Evolutionary conservation across 2,113 vertebrate species (phyloP).

Genomic region (Campylomormyrus numenius): DNA sequence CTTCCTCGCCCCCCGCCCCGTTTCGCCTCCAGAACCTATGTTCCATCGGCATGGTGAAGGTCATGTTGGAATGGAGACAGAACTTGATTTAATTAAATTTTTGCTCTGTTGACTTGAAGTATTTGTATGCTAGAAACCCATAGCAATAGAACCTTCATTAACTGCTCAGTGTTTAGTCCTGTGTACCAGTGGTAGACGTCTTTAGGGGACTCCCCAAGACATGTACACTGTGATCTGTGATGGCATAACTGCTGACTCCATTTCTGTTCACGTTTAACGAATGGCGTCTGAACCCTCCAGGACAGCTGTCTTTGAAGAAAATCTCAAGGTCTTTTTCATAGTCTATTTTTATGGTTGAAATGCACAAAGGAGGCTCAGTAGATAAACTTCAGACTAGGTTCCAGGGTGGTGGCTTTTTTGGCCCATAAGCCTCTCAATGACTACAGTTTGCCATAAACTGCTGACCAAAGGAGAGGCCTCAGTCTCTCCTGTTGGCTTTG

Average conservation of each 20-base stretch:
- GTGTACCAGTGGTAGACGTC: neutral
- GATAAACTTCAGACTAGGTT: neutral
- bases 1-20: neutral
- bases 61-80: neutral
- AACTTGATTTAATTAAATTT: neutral
- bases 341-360: neutral
- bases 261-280: neutral
- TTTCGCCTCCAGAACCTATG: conserved; percentile 2
- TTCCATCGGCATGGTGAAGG: neutral
- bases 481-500: neutral
- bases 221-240: neutral
- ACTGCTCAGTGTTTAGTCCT: neutral
- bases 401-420: neutral
- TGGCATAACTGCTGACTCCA: neutral
- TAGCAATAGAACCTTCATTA: neutral
- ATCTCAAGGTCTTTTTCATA: neutral
- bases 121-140: neutral
- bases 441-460: neutral
- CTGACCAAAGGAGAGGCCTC: neutral
- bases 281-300: neutral
- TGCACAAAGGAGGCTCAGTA: neutral
- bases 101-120: neutral
- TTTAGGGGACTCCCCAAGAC: neutral
- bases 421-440: neutral
- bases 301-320: neutral